A percentile compares a stretch with the other conserved stretches of the same genome.
Conservation (phyloP, 2,113 vertebrate species). For the Zosterops hypoxanthus region DNA sequence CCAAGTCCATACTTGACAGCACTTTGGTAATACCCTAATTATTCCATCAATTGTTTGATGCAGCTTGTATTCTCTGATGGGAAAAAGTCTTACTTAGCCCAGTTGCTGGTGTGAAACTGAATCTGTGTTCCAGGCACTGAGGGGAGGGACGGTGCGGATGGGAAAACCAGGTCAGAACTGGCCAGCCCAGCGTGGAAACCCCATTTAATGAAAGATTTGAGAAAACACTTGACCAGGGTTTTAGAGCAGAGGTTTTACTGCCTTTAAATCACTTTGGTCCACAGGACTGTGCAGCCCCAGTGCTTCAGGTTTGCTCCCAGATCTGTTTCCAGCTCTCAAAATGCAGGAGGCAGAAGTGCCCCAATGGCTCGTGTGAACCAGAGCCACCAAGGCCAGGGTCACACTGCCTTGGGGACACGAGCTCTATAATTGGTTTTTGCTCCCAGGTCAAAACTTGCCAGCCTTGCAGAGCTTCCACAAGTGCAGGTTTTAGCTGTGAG, state of each 20-base stretch:
- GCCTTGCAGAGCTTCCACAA: neutral
- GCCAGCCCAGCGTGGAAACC: neutral
- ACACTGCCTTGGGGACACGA: neutral
- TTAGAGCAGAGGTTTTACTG: neutral
- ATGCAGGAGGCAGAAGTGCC: neutral
- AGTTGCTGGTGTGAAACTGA: constrained; percentile 35
- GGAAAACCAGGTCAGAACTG: neutral
- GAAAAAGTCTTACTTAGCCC: constrained; percentile 53
- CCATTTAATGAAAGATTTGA: neutral
- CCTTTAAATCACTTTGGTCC: neutral
- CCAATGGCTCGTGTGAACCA: accelerated
- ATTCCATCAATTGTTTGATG: constrained; percentile 72
- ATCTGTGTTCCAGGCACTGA: neutral
- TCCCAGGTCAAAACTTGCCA: neutral
- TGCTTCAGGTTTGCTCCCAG: neutral
- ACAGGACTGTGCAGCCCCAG: neutral
- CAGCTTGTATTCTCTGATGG: constrained; percentile 66
- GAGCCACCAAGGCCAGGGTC: neutral
- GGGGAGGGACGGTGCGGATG: neutral
- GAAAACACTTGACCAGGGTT: neutral
- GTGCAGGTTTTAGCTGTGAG: neutral
- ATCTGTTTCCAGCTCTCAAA: neutral
- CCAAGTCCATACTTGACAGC: constrained; percentile 40
- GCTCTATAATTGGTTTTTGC: neutral
- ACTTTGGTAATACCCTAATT: constrained; percentile 52